Base-by-base conservation (phyloP, 2,113 vertebrate genomes). In the Archocentrus centrarchus region DNA sequence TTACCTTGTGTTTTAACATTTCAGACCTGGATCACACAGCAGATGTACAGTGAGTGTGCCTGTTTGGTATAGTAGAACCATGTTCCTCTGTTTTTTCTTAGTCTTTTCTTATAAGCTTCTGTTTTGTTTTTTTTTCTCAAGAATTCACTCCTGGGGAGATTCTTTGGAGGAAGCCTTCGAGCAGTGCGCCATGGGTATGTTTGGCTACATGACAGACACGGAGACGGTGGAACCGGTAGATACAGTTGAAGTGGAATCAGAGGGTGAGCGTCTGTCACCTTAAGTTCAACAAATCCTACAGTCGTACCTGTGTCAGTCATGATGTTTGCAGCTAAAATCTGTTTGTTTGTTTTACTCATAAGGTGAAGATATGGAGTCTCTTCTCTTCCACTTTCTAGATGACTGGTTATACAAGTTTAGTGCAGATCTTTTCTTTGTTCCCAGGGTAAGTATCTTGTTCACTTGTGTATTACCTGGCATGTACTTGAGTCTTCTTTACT, bases 321-420 rank as follows among this genome's bases (percentile, higher is more conserved):
- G 18, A 7, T 58, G 4, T 9, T 24, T 24, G 44, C 4, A 39
- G 61, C 15, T 82, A 35, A 82, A 62, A 15, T 73, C 1, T 35
- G 0, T 61, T 4, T 5, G 22, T 8, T 9, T 18, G 30, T 61
- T n/a, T 24, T n/a, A 82, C 59, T 88, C 39, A 79, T 7, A 91
- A 99, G 98, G 98, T 44, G 95, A 98, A 0, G 98, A 99, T 86
- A 91, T 99, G 94, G 93, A 97, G 14, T 99, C 98, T 22, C 97
- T 99, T 22, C 97, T 99, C 6, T 99, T 97, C 89, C 97, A 99
- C 88, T 97, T 99, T 90, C 84, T 99, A 89, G 96, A 98, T 85
- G 98, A 99, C 77, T 99, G 98, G 98, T 96, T 99, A 60, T 99
- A 96, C 93, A 99, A 98, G 86, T 99, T 99, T 92, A 96, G 97